phyloP scores from a whole-genome alignment of 1,140 invertebrate genomes.

The Temnothorax curvispinosus region DNA sequence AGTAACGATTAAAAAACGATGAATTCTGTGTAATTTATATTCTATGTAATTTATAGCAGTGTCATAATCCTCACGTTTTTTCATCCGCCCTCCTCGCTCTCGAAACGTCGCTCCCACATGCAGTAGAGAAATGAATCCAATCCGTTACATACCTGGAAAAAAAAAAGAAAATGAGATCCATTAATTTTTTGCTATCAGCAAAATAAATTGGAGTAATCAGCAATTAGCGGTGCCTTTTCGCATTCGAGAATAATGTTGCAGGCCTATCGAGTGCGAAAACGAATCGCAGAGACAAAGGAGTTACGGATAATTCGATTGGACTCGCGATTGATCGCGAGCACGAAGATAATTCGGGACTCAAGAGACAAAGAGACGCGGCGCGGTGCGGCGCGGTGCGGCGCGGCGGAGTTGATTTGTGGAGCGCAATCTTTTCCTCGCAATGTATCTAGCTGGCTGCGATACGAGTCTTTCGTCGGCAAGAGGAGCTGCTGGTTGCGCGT shows the following conservation, averaged over 20 bases:
- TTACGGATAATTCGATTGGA: background rate
- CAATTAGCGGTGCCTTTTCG: background rate
- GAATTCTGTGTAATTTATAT: slow-evolving; percentile 9
- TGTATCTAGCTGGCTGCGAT: slow-evolving; percentile 61
- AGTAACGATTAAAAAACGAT: background rate
- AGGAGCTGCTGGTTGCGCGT: slow-evolving; percentile 59
- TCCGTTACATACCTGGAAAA: slow-evolving; percentile 83
- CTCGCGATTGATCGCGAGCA: slow-evolving; percentile 46
- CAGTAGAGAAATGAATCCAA: slow-evolving; percentile 65
- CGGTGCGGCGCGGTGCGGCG: background rate
- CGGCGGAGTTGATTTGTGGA: slow-evolving; percentile 67
- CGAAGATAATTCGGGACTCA: slow-evolving; percentile 52
- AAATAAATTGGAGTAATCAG: slow-evolving; percentile 12
- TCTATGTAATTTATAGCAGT: slow-evolving; percentile 14
- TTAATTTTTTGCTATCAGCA: slow-evolving; percentile 40
- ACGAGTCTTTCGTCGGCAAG: slow-evolving; percentile 29
- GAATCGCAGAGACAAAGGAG: background rate
- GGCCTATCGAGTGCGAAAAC: background rate
- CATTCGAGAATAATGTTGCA: background rate
- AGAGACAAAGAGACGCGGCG: slow-evolving; percentile 30
- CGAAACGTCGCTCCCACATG: slow-evolving; percentile 66
- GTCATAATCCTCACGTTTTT: slow-evolving; percentile 33
- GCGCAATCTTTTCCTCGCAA: slow-evolving; percentile 59
- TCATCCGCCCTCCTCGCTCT: slow-evolving; percentile 59
- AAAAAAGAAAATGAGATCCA: slow-evolving; percentile 61